Percentiles rank a stretch among this genome's conserved stretches.
phyloP scores from a whole-genome alignment of 2,888 invertebrate genomes.

The Boloria euphrosyne region DNA sequence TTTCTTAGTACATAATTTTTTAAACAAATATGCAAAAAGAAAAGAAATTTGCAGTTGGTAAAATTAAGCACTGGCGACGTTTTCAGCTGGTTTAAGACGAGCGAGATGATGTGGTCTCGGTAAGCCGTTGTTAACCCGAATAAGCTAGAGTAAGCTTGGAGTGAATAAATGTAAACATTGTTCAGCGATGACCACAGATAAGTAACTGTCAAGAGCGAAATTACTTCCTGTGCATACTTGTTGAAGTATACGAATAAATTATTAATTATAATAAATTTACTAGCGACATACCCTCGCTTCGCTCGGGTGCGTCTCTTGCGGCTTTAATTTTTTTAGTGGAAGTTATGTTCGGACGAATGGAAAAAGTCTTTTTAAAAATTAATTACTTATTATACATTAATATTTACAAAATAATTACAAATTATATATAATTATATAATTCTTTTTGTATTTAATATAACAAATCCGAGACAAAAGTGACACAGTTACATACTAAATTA shows the following conservation, averaged over 20 bases:
- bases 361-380: too few species aligned
- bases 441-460: too few species aligned
- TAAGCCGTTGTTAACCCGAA: constrained; percentile 35
- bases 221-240: constrained; percentile 1
- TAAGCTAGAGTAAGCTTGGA: constrained; percentile 34
- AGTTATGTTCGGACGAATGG: too few species aligned
- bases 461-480: too few species aligned
- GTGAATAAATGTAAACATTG: constrained; percentile 31
- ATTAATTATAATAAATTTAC: not conserved
- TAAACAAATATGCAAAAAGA: constrained; percentile 9
- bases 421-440: too few species aligned
- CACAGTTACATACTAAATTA: too few species aligned
- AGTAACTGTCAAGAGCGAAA: constrained; percentile 12
- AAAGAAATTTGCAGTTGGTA: constrained; percentile 18
- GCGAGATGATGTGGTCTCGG: constrained; percentile 33
- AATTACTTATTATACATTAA: too few species aligned
- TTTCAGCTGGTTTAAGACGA: constrained; percentile 30
- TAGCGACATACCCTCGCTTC: too few species aligned
- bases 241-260: not conserved
- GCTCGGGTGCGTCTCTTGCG: too few species aligned
- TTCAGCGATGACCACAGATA: constrained; percentile 20
- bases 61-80: constrained; percentile 22
- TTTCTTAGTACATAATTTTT: not conserved
- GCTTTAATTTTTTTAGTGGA: too few species aligned
- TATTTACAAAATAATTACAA: too few species aligned